Evolutionary conservation across 2,113 vertebrate genomes (phyloP).

Genomic region (Phyllostomus discolor): DNA sequence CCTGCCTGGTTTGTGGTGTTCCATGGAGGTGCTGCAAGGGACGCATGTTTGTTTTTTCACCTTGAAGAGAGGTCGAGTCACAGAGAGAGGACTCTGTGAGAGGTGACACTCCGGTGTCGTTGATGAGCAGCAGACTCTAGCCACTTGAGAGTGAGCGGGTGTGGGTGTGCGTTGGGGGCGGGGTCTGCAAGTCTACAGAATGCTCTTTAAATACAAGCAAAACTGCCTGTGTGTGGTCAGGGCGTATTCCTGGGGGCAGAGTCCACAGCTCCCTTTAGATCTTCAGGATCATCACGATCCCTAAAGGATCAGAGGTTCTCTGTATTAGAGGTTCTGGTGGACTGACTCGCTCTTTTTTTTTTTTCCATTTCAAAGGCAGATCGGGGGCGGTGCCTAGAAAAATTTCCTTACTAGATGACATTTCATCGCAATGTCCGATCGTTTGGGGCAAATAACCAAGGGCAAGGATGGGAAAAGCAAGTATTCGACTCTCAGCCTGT

Average conservation of each 20-base stretch:
- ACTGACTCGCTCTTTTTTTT: conserved; percentile 28
- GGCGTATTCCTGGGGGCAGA: background rate
- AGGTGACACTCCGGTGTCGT: rapidly evolving
- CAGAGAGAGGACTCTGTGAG: background rate
- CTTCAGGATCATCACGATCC: background rate
- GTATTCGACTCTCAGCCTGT: conserved; percentile 99
- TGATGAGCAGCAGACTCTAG: background rate
- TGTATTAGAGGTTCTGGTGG: rapidly evolving
- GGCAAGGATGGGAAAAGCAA: conserved; percentile 99
- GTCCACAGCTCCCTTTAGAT: background rate
- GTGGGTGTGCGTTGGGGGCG: rapidly evolving
- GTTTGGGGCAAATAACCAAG: conserved; percentile 99
- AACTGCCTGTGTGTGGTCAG: background rate
- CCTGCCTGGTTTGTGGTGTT: background rate
- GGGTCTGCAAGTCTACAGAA: background rate
- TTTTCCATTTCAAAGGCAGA: conserved; percentile 83
- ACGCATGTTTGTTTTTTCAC: background rate
- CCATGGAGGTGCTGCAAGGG: rapidly evolving
- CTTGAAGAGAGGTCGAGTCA: background rate
- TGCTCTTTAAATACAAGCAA: background rate
- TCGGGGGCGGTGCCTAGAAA: conserved; percentile 93
- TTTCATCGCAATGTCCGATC: conserved; percentile 99
- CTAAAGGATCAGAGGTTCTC: background rate
- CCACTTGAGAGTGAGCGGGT: background rate
- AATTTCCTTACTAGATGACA: conserved; percentile 99